These are phyloP conservation scores for Gisinianus flammeolus DNA, from an alignment of 2,888 invertebrate species.

Conservation along the genomic window DNA sequence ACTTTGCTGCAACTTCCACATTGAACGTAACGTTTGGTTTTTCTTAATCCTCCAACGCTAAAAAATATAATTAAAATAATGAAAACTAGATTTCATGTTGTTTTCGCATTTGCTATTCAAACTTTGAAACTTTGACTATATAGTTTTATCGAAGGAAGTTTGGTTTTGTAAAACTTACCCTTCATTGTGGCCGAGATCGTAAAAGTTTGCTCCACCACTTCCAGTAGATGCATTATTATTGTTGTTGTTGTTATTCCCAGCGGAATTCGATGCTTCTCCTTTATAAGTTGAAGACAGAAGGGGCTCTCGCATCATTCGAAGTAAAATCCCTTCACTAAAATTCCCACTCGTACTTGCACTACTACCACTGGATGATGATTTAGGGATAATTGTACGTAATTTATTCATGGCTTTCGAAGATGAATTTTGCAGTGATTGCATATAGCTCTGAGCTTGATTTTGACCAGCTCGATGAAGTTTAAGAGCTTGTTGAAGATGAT, in stretches of 20 bases:
- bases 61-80: constrained; percentile 10
- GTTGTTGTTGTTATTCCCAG: not conserved
- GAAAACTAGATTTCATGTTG: not conserved
- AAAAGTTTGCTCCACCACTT: constrained; percentile 44
- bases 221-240: constrained; percentile 17
- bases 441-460: not conserved
- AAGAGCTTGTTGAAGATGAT: constrained; percentile 47
- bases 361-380: constrained; percentile 40
- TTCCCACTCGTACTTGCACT: constrained; percentile 5
- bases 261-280: constrained; percentile 11
- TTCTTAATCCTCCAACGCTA: constrained; percentile 48
- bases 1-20: constrained; percentile 59
- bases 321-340: constrained; percentile 54
- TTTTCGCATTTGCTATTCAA: not conserved
- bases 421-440: not conserved
- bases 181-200: constrained; percentile 55
- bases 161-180: constrained; percentile 47
- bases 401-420: constrained; percentile 33
- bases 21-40: constrained; percentile 57
- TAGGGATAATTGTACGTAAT: constrained; percentile 44
- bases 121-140: not conserved
- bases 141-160: not conserved
- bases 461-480: constrained; percentile 36
- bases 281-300: constrained; percentile 43
- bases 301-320: constrained; percentile 58